These are phyloP conservation scores for Mayetiola destructor DNA, from an alignment of 2,888 invertebrate genomes.

Conservation along the genomic window DNA sequence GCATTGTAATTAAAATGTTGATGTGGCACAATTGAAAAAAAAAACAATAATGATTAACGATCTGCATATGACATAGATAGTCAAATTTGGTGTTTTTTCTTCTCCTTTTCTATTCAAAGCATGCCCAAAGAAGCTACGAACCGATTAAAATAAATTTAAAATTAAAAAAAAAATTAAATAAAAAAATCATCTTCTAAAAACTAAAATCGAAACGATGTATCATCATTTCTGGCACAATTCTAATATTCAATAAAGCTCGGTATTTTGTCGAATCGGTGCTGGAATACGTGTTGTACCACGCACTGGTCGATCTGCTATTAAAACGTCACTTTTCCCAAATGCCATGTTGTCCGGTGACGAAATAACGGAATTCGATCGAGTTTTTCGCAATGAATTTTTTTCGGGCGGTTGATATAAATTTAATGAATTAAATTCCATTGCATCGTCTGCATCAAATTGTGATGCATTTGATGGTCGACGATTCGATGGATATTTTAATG, in stretches of 20 bases:
- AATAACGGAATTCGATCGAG: slow-evolving; percentile 33
- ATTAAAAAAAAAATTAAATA: no score
- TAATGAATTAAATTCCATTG: slow-evolving; percentile 51
- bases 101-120: no score
- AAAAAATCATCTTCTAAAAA: no score
- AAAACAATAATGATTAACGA: no score
- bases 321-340: slow-evolving; percentile 1
- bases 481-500: slow-evolving; percentile 2
- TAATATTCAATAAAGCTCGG: slow-evolving; percentile 20
- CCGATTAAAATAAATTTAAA: no score
- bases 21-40: no score
- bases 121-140: no score
- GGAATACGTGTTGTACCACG: slow-evolving; percentile 34
- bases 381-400: slow-evolving; percentile 16
- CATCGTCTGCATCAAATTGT: slow-evolving; percentile 18
- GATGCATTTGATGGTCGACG: not conserved
- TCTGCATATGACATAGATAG: no score
- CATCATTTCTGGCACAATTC: no score
- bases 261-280: slow-evolving; percentile 27
- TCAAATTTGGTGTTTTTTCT: no score
- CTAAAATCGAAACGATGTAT: no score
- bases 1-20: no score
- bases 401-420: slow-evolving; percentile 29
- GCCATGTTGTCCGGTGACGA: slow-evolving; percentile 27
- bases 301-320: slow-evolving; percentile 21